Conservation (phyloP, 1,140 invertebrate genomes). For the Drosophila serrata region DNA sequence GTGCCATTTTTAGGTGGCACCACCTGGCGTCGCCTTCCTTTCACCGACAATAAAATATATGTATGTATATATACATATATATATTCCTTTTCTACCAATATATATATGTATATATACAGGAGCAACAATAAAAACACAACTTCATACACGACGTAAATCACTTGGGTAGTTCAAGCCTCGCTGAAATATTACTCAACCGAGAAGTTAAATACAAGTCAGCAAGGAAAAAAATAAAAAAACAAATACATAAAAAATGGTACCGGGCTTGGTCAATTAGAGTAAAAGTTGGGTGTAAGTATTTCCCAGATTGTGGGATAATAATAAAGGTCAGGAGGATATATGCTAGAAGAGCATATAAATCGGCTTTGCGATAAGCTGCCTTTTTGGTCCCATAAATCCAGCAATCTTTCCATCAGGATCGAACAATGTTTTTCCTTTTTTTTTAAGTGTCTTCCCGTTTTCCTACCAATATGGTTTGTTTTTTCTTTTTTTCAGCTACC, state of each 20-base stretch:
- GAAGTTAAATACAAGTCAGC: constrained; percentile 33
- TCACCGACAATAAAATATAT: constrained; percentile 43
- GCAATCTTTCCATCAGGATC: not conserved
- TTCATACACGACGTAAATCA: constrained; percentile 59
- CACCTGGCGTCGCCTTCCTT: constrained; percentile 35
- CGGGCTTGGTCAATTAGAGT: constrained; percentile 43
- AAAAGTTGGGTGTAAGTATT: constrained; percentile 27
- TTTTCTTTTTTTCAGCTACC: not conserved
- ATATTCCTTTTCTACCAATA: constrained; percentile 8
- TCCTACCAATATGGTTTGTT: not conserved
- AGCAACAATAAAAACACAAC: constrained; percentile 46
- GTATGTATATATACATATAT: constrained; percentile 19
- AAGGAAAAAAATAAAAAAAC: not conserved
- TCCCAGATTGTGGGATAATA: constrained; percentile 34
- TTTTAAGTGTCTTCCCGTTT: constrained; percentile 8
- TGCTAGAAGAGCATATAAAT: constrained; percentile 19
- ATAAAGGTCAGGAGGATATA: constrained; percentile 17
- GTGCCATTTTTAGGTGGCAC: constrained; percentile 42
- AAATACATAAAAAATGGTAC: constrained; percentile 1
- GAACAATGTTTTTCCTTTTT: constrained; percentile 12
- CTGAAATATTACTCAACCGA: constrained; percentile 28
- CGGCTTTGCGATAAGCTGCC: constrained; percentile 11
- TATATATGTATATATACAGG: constrained; percentile 38
- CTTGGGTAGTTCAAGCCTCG: constrained; percentile 31
- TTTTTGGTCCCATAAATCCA: constrained; percentile 9